phyloP scores from a whole-genome alignment of 2,113 vertebrate genomes.

The Clupea harengus region DNA sequence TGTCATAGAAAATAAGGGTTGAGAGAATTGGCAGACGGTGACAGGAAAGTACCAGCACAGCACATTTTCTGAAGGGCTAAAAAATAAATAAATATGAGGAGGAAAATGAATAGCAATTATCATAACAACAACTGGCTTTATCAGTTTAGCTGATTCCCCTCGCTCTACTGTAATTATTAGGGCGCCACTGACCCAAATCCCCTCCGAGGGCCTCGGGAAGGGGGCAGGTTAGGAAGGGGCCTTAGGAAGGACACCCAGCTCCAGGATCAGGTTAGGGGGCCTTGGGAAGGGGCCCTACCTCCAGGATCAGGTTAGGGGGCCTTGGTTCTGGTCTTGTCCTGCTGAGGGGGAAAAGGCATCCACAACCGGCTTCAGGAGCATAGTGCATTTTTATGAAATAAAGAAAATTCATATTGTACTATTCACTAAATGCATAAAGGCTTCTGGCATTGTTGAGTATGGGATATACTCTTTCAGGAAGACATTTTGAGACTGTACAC shows the following conservation, averaged over 20 bases:
- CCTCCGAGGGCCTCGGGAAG: neutral
- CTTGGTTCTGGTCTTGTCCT: too few relatives aligned
- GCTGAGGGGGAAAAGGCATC: too few relatives aligned
- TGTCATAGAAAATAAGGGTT: conserved; percentile 47
- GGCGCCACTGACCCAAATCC: neutral
- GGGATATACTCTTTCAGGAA: too few relatives aligned
- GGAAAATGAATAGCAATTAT: neutral
- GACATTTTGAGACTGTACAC: too few relatives aligned
- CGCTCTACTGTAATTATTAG: neutral
- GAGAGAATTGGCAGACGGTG: conserved; percentile 25
- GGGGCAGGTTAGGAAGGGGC: too few relatives aligned
- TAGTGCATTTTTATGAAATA: neutral
- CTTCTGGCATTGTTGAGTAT: too few relatives aligned
- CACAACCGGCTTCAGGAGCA: too few relatives aligned
- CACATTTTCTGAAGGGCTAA: conserved; percentile 40
- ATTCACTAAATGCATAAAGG: too few relatives aligned
- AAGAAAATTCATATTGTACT: too few relatives aligned
- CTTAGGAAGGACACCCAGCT: neutral
- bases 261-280: too few relatives aligned
- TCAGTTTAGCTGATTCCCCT: neutral
- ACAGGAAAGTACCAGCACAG: conserved; percentile 40
- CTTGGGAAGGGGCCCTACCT: too few relatives aligned
- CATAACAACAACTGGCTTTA: conserved; percentile 11
- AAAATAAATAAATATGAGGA: conserved; percentile 7
- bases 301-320: too few relatives aligned